Percentiles rank a stretch among this genome's conserved stretches.
phyloP scores from a whole-genome alignment of 2,113 vertebrate species.

The Oryzias woworae region DNA sequence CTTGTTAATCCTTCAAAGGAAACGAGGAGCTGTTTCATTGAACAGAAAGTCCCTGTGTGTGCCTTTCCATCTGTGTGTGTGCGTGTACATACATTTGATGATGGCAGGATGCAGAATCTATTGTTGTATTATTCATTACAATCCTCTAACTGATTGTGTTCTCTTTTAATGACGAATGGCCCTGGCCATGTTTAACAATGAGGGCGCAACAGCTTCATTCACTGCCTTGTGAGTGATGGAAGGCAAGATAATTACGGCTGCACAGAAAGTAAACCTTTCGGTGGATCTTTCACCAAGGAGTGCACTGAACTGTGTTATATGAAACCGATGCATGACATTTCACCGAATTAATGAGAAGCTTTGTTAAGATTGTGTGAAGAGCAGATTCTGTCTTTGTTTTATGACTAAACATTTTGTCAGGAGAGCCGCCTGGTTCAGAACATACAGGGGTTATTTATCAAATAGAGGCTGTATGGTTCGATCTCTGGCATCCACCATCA shows the following conservation, averaged over 20 bases:
- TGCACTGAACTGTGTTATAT: slow-evolving; percentile 15
- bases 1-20: slow-evolving; percentile 56
- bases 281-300: slow-evolving; percentile 58
- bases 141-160: slow-evolving; percentile 56
- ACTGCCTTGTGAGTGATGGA: slow-evolving; percentile 52
- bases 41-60: slow-evolving; percentile 27
- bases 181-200: slow-evolving; percentile 61
- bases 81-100: slow-evolving; percentile 20
- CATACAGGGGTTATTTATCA: too few relatives aligned
- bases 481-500: too few relatives aligned
- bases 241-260: slow-evolving; percentile 62
- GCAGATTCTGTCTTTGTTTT: too few relatives aligned
- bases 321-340: slow-evolving; percentile 16
- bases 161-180: slow-evolving; percentile 49
- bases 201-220: slow-evolving; percentile 58
- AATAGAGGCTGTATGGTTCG: too few relatives aligned
- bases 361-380: slow-evolving; percentile 13
- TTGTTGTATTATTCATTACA: slow-evolving; percentile 67
- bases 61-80: slow-evolving; percentile 14
- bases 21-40: slow-evolving; percentile 19
- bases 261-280: slow-evolving; percentile 47
- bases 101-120: slow-evolving; percentile 39
- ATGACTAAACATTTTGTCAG: too few relatives aligned
- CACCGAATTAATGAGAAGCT: slow-evolving; percentile 9
- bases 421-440: too few relatives aligned